Percentiles rank a stretch among this genome's conserved stretches.
Evolutionary conservation across 1,140 invertebrate genomes (phyloP).

Genomic region (Pemphigus obesinymphae): DNA sequence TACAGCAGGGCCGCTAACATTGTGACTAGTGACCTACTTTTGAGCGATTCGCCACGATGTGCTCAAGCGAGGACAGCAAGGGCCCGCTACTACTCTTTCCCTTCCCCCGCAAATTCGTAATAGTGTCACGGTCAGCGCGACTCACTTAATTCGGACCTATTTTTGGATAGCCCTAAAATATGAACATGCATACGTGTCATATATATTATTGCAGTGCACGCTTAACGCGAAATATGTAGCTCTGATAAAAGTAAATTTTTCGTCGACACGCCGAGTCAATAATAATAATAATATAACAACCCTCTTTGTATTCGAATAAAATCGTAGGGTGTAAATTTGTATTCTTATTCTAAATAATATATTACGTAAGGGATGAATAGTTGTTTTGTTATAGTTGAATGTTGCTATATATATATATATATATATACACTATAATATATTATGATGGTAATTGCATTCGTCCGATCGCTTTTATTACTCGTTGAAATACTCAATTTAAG

Average conservation of each 20-base stretch:
- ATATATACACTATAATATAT: background rate
- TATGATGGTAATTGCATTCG: background rate
- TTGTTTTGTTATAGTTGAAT: too few relatives aligned
- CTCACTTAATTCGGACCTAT: conserved; percentile 15
- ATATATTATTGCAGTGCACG: background rate
- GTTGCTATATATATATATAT: background rate
- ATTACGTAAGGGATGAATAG: too few relatives aligned
- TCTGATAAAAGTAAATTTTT: background rate
- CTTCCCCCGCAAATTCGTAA: conserved; percentile 1
- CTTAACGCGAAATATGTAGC: background rate
- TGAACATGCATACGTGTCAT: background rate
- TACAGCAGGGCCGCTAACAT: conserved; percentile 35
- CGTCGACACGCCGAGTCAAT: background rate
- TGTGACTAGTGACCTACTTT: conserved; percentile 39
- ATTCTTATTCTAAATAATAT: background rate
- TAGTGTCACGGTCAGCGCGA: conserved; percentile 23
- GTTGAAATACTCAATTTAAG: background rate
- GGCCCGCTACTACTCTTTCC: background rate
- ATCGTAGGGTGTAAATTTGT: background rate
- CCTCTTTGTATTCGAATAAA: background rate
- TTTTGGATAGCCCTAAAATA: conserved; percentile 25
- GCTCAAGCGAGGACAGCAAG: conserved; percentile 27
- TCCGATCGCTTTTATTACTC: background rate
- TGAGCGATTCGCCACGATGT: conserved; percentile 30
- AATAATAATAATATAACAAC: background rate